Conservation (phyloP, 2,888 invertebrate species). For the Abrostola triplasia region DNA sequence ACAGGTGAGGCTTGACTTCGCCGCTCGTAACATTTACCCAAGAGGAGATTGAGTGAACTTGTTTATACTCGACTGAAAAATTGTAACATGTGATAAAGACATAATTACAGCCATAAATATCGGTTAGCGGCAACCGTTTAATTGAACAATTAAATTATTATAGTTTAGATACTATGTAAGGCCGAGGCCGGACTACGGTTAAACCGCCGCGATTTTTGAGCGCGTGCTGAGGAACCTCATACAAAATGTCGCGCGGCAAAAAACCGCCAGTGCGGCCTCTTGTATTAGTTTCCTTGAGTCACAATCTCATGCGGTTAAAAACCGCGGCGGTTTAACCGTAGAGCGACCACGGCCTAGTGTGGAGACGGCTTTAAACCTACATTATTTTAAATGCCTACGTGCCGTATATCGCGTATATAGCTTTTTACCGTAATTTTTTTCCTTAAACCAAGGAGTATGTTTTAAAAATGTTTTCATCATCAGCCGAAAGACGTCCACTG, state of each 20-base stretch:
- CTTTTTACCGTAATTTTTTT: background rate
- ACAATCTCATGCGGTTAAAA: too few species aligned
- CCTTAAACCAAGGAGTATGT: background rate
- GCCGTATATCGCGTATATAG: too few species aligned
- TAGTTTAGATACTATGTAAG: constrained; percentile 35
- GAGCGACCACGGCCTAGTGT: too few species aligned
- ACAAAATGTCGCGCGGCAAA: too few species aligned
- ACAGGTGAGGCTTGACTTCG: background rate
- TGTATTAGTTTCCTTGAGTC: too few species aligned
- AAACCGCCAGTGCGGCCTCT: too few species aligned
- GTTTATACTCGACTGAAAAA: constrained; percentile 26
- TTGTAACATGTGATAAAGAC: constrained; percentile 35
- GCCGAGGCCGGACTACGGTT: too few species aligned
- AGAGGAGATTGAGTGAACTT: background rate
- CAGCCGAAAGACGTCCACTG: too few species aligned
- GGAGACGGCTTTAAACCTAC: background rate
- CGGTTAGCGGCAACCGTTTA: constrained; percentile 37
- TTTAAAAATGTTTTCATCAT: background rate
- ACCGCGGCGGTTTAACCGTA: too few species aligned
- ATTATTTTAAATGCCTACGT: background rate
- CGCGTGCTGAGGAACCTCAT: too few species aligned
- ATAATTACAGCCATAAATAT: constrained; percentile 40
- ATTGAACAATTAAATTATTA: constrained; percentile 49
- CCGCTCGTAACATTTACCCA: background rate
- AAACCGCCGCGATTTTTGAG: too few species aligned